Evolutionary conservation across 2,113 vertebrate species (phyloP), one percentile per base, ranked within the genome.

Genomic region (Pungitius pungitius): DNA sequence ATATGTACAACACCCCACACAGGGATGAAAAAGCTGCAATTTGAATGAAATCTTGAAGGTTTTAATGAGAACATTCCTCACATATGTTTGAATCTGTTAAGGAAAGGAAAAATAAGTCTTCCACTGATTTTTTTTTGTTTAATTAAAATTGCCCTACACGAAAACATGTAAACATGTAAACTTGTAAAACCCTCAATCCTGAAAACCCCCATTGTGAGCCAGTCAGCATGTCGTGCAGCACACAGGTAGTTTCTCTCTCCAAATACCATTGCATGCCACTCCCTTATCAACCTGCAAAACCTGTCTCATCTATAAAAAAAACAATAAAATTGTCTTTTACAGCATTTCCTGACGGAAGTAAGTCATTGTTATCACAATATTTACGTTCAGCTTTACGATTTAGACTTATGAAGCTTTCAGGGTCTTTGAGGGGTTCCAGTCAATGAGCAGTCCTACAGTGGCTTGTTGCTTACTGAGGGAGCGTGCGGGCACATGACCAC

Each of bases 261-360:
- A 51, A 64, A 69, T 20, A 4, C 35, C 54, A 22, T 30, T 14
- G 13, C 6, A 9, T 3, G 58, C 75, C 83, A 79, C 78, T 74
- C 75, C 81, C 60, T 71, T 26, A 45, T 75, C 59, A 27, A 20
- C 45, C 69, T 57, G 57, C n/a, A 43, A 45, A 80, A 35, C 35
- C 14, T 18, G 14, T 43, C n/a, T 26, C 39, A 13, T 61, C 55
- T 64, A 9, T 43, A 1, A 17, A 45, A 17, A 18, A 45, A 17
- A 4, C 2, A 43, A 49, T 27, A 13, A 55, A 65, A 22, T 49
- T 0, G 15, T 58, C 4, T 27, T 55, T 43, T 5, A 33, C 13
- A 13, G 13, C 1, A 17, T 20, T 18, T 54, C 43, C 58, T 51
- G 1, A 33, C 54, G 8, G 35, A 8, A 24, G 7, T 24, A 0